Conservation (phyloP, 2,797 vertebrate genomes). For the Sylvia borin region DNA sequence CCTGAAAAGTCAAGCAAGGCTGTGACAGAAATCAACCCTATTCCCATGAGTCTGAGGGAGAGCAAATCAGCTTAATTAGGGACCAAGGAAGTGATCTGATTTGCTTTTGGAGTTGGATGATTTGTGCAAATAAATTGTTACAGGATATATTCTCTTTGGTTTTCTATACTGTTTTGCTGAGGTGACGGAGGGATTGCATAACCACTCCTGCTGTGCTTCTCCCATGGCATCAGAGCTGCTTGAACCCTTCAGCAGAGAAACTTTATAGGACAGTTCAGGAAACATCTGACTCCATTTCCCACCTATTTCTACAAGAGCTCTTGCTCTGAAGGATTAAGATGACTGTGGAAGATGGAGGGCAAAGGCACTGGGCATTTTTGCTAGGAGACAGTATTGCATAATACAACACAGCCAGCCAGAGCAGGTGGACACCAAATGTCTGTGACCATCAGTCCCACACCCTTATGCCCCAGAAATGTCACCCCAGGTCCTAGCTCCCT, state of each 20-base stretch:
- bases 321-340: not conserved
- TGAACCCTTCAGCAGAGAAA: not conserved
- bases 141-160: not conserved
- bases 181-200: not conserved
- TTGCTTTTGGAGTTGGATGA: not conserved
- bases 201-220: not conserved
- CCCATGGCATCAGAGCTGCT: not conserved
- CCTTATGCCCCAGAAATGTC: not conserved
- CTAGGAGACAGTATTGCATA: not conserved
- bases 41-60: rapidly evolving
- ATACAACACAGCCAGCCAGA: not conserved
- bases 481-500: not conserved
- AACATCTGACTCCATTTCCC: not conserved
- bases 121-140: not conserved
- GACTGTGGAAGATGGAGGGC: not conserved
- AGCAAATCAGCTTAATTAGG: not conserved
- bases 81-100: not conserved
- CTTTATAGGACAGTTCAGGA: not conserved
- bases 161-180: not conserved
- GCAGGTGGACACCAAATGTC: rapidly evolving
- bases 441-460: not conserved
- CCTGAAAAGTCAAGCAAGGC: not conserved
- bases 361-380: not conserved
- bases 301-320: not conserved
- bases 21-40: not conserved